These are phyloP conservation scores for Heliconius ismenius DNA, from an alignment of 2,888 invertebrate species.

Conservation along the genomic window DNA sequence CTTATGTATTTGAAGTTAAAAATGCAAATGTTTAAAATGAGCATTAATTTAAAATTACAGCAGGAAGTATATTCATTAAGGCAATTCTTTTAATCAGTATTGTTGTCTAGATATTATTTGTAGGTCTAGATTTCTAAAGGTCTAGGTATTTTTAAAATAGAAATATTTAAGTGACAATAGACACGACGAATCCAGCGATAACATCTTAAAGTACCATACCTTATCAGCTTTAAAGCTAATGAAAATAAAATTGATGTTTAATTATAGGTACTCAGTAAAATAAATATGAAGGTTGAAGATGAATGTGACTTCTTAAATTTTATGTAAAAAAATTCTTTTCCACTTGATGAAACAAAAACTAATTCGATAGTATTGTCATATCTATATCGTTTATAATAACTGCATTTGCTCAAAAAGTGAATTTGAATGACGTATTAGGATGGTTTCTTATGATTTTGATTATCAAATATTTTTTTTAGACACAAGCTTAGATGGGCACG, in stretches of 20 bases:
- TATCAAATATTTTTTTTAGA: too few relatives aligned
- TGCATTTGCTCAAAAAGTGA: not conserved
- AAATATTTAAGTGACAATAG: not conserved
- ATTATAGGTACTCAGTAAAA: too few relatives aligned
- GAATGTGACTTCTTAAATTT: too few relatives aligned
- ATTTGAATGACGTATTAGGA: too few relatives aligned
- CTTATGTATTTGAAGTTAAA: not conserved
- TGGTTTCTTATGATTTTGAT: too few relatives aligned
- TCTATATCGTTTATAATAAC: not conserved
- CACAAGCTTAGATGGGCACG: too few relatives aligned
- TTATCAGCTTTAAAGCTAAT: not conserved
- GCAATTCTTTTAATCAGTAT: too few relatives aligned
- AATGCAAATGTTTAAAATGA: not conserved
- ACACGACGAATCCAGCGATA: not conserved
- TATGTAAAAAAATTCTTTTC: too few relatives aligned
- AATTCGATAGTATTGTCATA: not conserved
- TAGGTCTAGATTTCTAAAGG: not conserved
- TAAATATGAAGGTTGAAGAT: too few relatives aligned
- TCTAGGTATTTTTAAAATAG: not conserved
- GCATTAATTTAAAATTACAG: not conserved
- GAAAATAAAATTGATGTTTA: too few relatives aligned
- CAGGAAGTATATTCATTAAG: too few relatives aligned
- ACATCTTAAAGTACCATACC: not conserved
- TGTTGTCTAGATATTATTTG: not conserved
- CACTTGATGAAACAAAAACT: not conserved